Evolutionary conservation across 2,113 vertebrate genomes (phyloP), one percentile per base, ranked within the genome.

Genomic region (Oryzias celebensis): DNA sequence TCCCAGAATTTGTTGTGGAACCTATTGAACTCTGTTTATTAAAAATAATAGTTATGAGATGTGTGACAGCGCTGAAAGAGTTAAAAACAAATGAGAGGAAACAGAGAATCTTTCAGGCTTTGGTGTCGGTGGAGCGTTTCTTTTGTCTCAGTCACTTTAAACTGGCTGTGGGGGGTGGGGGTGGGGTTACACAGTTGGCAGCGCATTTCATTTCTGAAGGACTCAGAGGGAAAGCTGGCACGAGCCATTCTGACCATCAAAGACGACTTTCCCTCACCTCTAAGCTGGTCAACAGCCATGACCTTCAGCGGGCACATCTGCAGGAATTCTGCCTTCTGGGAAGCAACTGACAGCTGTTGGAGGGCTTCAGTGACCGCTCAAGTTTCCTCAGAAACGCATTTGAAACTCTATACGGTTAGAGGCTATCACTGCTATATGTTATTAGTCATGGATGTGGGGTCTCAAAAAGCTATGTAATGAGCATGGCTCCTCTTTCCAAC

Each of bases 21-120:
- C 43, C 36, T 57, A 16, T 5, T 52, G 17, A 62, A 43, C 20
- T 52, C 18, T 57, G 67, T 41, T 42, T 20, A 42, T 52, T 60
- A 12, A 45, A 22, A 46, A 44, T n/a, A 47, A 48, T 31, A 71
- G 45, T 60, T 54, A 65, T n/a, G 23, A 22, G 56, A 23, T 2
- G 16, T 17, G 18, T 10, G n/a, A n/a, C 28, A 18, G 17, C 13
- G 15, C 4, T 41, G 63, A 50, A 20, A 49, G 5, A 43, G 47
- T 1, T 14, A 68, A 53, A 63, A 0, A 20, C 53, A 36, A 36
- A 36, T 12, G 36, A 36, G 36, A 36, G 36, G 36, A 36, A 36
- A 36, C 36, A 8, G 36, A 36, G 36, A 36, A 36, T 12, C 36
- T 8, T 36, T 36, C 36, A 8, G 31, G 31, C 31, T 36, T 36